Base-by-base conservation (phyloP, 1,140 invertebrate genomes). In the Sminthurides bifidus region DNA sequence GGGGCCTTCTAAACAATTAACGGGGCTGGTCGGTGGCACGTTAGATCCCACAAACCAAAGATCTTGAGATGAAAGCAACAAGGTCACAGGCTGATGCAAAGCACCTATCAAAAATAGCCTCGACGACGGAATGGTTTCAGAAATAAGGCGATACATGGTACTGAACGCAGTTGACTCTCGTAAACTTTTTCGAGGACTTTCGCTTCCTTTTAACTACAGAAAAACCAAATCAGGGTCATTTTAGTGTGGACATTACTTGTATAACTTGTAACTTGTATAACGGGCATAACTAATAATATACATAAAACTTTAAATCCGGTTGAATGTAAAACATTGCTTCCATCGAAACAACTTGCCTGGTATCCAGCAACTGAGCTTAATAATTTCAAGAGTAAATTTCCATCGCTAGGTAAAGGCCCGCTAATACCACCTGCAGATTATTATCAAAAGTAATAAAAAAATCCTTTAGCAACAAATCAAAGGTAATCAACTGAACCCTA, bases 51-150 rank as follows among this genome's bases (percentile, higher is more conserved):
- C 45, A 23, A 38, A 55, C 30, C 59, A 40, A 21, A 65, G 48
- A 37, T 64, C 59, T 35, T 50, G 59, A 1, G 59, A 61, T 17
- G 59, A 60, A 2, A 98, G 74, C n/a, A 97, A 75, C 41, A 85
- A 79, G 79, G 95, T 85, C 37, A 97, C 85, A 1, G 94, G 91
- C 15, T 82, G 81, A 68, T 93, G 85, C 3, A 98, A 75, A 2
- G 92, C 87, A 17, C 91, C 85, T 0, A 89, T 90, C 2, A 98
- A 76, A 72, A 97, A 98, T 41, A 95, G 78, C 65, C 92, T 86
- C 1, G 90, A 85, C 5, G 89, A 85, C 65, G 88, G 85, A 37
- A 92, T 76, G n/a, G 83, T 83, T 69, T 97, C 93, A 50, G 87
- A 85, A 68, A 94, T 87, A 24, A 85, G 78, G 15, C 84, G 84